phyloP scores from a whole-genome alignment of 2,888 invertebrate genomes.

The Diadegma fenestrale region DNA sequence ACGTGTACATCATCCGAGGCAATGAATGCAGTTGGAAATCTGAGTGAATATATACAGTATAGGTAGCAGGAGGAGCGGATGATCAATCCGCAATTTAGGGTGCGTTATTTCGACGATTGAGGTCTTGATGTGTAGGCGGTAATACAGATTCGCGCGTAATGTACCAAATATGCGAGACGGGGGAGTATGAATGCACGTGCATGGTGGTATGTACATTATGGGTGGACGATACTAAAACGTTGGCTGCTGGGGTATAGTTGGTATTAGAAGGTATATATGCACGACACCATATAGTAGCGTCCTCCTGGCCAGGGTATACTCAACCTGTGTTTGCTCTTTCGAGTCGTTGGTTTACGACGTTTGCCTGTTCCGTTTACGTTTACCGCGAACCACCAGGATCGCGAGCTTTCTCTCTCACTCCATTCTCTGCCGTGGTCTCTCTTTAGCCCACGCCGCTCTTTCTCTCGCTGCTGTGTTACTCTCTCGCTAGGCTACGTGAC shows the following conservation, averaged over 20 bases:
- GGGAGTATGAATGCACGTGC: slow-evolving; percentile 31
- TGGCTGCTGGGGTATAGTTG: neutral
- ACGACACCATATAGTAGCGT: slow-evolving; percentile 41
- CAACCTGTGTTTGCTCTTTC: slow-evolving; percentile 68
- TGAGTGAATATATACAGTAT: neutral
- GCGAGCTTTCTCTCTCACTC: slow-evolving; percentile 56
- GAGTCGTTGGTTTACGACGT: slow-evolving; percentile 68
- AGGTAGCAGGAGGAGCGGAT: neutral
- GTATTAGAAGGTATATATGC: slow-evolving; percentile 55
- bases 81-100: slow-evolving; percentile 38
- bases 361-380: slow-evolving; percentile 68
- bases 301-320: slow-evolving; percentile 51
- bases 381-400: slow-evolving; percentile 63
- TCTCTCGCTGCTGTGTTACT: slow-evolving; percentile 18
- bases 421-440: slow-evolving; percentile 6
- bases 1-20: neutral
- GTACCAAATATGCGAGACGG: slow-evolving; percentile 26
- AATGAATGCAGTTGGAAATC: slow-evolving; percentile 18
- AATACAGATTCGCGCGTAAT: slow-evolving; percentile 33
- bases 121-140: slow-evolving; percentile 26
- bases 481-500: slow-evolving; percentile 60
- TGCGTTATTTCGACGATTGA: slow-evolving; percentile 36
- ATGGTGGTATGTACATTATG: slow-evolving; percentile 36
- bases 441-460: slow-evolving; percentile 19
- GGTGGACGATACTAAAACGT: slow-evolving; percentile 50